Conservation (phyloP, 2,888 invertebrate genomes). For the Cerastoderma edule region DNA sequence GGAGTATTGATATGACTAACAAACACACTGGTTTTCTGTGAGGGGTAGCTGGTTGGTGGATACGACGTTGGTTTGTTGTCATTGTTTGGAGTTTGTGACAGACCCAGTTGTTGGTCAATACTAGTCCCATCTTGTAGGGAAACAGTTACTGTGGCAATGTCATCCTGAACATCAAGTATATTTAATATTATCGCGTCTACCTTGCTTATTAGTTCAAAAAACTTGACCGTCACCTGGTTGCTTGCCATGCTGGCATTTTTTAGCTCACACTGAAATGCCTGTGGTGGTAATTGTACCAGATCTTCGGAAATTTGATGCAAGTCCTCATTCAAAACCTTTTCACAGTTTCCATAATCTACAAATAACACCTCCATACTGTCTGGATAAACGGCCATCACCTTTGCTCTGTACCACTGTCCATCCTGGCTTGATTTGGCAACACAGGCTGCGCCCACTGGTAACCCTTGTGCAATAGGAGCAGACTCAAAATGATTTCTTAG, state of each 20-base stretch:
- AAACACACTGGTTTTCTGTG: conserved; percentile 48
- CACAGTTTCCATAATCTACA: conserved; percentile 81
- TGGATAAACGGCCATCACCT: conserved; percentile 56
- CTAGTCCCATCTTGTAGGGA: conserved; percentile 33
- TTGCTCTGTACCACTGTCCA: conserved; percentile 78
- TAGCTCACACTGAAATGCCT: conserved; percentile 73
- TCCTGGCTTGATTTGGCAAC: conserved; percentile 77
- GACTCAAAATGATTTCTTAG: conserved; percentile 60
- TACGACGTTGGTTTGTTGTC: not conserved
- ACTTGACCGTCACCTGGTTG: conserved; percentile 53
- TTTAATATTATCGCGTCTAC: conserved; percentile 45
- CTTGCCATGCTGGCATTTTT: conserved; percentile 43
- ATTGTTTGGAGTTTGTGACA: conserved; percentile 27
- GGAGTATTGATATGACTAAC: conserved; percentile 73
- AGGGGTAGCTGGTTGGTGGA: conserved; percentile 6
- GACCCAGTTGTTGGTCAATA: conserved; percentile 47
- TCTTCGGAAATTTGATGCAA: conserved; percentile 67
- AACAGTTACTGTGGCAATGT: conserved; percentile 38
- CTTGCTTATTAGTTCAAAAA: conserved; percentile 54
- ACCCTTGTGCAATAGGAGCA: conserved; percentile 28
- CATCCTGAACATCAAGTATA: conserved; percentile 38
- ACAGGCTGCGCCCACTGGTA: conserved; percentile 63
- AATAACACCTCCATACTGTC: conserved; percentile 74
- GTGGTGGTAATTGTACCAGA: conserved; percentile 66
- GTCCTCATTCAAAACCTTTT: conserved; percentile 60